Evolutionary conservation across 2,113 vertebrate genomes (phyloP).

Genomic region (Etheostoma cragini): DNA sequence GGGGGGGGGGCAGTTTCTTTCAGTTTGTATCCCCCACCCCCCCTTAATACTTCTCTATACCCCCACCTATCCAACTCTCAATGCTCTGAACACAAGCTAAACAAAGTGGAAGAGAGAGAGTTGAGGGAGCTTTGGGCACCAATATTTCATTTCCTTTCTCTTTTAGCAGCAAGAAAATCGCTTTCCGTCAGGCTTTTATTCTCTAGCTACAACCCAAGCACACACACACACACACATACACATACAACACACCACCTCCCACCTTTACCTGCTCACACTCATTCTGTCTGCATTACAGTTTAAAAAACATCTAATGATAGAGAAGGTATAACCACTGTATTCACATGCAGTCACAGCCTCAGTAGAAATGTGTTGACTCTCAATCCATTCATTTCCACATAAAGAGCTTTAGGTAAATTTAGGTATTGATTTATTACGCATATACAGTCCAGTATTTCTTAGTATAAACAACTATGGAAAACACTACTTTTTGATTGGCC

Average conservation of each 20-base stretch:
- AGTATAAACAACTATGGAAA: background rate
- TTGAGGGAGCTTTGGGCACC: slow-evolving; percentile 28
- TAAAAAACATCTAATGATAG: slow-evolving; percentile 2
- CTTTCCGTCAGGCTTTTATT: slow-evolving; percentile 4
- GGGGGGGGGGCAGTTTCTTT: slow-evolving; percentile 28
- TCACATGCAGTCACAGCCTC: background rate
- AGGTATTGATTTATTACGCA: background rate
- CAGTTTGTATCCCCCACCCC: slow-evolving; percentile 13
- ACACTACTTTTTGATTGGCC: background rate
- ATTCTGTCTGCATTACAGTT: background rate
- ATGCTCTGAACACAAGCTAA: slow-evolving; percentile 21
- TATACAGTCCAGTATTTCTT: background rate
- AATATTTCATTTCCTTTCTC: slow-evolving; percentile 46
- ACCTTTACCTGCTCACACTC: slow-evolving; percentile 7
- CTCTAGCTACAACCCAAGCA: background rate
- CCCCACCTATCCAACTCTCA: slow-evolving; percentile 32
- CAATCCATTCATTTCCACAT: background rate
- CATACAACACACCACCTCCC: background rate
- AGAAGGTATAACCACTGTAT: background rate
- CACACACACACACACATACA: slow-evolving; percentile 17
- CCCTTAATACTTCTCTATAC: slow-evolving; percentile 31
- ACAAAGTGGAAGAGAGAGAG: slow-evolving; percentile 24
- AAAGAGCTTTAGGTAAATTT: background rate
- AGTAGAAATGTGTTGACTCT: background rate
- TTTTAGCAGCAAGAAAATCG: slow-evolving; percentile 12